Evolutionary conservation across 2,113 vertebrate genomes (phyloP), one percentile per base, ranked within the genome.

Genomic region (Cochlearius cochlearius): DNA sequence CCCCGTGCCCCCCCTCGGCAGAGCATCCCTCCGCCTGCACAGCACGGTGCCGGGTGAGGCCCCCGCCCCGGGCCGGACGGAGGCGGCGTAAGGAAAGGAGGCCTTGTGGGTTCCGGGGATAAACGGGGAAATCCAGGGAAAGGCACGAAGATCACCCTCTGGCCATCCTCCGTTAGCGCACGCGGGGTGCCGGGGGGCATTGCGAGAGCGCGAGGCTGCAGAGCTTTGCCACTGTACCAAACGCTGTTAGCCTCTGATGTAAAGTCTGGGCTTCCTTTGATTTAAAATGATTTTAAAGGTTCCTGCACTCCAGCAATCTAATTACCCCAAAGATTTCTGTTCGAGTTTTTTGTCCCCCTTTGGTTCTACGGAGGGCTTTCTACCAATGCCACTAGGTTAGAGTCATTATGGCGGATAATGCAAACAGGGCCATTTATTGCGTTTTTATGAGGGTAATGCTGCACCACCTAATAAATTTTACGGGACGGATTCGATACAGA

Each of bases 301-400:
- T 94, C 86, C 97, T 78, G 58, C 74, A 29, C 92, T 96, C 92
- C 88, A 32, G 91, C 93, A 92, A 92, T 90, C 96, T 97, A 97
- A 98, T 98, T 97, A 97, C 83, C 95, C 82, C 78, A 87, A 86
- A 98, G 96, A 96, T 97, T 97, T 97, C 94, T 71, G 13, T 73
- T 89, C n/a, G 91, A 39, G 4, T 81, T 82, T 93, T 86, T 88
- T 91, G 55, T 67, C 49, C 47, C 4, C 66, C 93, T 97, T 94
- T 80, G 88, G 90, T 96, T 94, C 94, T 74, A 43, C 86, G 87
- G 96, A 96, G 90, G 43, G 71, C 94, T 95, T 94, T 97, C 93
- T 84, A 92, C 94, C 97, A 97, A 95, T 7, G 75, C 97, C 94
- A 49, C 91, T 62, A 68, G 96, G 96, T 94, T 96, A 56, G 88